Percentiles rank a stretch among this genome's conserved stretches.
Conservation (phyloP, 2,888 invertebrate genomes). For the Clanis bilineata region DNA sequence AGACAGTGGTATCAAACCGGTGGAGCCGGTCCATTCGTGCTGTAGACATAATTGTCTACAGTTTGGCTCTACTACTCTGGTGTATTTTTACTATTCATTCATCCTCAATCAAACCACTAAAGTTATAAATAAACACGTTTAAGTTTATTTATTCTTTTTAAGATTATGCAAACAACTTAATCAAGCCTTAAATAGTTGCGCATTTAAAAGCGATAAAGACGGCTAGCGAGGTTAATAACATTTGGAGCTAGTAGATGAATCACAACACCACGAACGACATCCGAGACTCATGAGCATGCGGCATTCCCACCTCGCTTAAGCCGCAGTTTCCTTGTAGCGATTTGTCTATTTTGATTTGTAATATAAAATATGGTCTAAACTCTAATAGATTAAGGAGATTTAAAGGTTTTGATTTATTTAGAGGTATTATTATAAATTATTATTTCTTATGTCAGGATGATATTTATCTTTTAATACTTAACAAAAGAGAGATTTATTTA, state of each 20-base stretch:
- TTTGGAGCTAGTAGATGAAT: constrained; percentile 46
- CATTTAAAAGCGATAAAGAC: constrained; percentile 35
- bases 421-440: too few relatives aligned
- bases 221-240: constrained; percentile 44
- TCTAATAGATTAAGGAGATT: too few relatives aligned
- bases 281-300: constrained; percentile 26
- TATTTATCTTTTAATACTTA: too few relatives aligned
- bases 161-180: constrained; percentile 6
- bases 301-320: constrained; percentile 7
- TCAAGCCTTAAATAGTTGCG: constrained; percentile 27
- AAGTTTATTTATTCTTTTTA: background rate
- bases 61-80: too few relatives aligned
- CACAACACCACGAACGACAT: constrained; percentile 37
- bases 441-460: too few relatives aligned
- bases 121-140: background rate
- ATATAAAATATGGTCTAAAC: too few relatives aligned
- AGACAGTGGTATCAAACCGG: too few relatives aligned
- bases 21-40: too few relatives aligned
- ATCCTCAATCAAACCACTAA: background rate
- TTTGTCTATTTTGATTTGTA: background rate
- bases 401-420: too few relatives aligned
- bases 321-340: background rate
- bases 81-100: background rate
- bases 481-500: too few relatives aligned
- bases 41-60: too few relatives aligned